A percentile compares a stretch with the other conserved stretches of the same genome.
Evolutionary conservation across 2,113 vertebrate species (phyloP).

Genomic region (Columbina picui): DNA sequence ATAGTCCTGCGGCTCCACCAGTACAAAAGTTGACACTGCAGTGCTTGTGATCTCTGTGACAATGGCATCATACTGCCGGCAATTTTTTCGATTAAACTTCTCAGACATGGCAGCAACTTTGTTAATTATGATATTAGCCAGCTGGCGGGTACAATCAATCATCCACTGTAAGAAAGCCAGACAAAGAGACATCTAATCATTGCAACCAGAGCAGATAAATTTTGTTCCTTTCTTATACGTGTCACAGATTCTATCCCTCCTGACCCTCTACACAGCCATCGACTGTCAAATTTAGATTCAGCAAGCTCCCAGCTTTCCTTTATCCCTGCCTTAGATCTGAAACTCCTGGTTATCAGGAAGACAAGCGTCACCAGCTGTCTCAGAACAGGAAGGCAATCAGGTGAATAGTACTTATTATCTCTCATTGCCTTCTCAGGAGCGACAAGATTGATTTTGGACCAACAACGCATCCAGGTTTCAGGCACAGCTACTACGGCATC

Average conservation of each 20-base stretch:
- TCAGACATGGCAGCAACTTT: conserved; percentile 79
- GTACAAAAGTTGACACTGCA: conserved; percentile 62
- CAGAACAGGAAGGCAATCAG: conserved; percentile 85
- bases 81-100: conserved; percentile 83
- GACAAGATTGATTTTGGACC: conserved; percentile 84
- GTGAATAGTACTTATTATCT: conserved; percentile 86
- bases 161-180: conserved; percentile 81
- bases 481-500: conserved; percentile 45
- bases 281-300: conserved; percentile 84
- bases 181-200: conserved; percentile 84
- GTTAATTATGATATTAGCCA: conserved; percentile 85
- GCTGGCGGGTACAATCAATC: conserved; percentile 80
- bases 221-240: conserved; percentile 79
- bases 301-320: conserved; percentile 78
- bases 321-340: conserved; percentile 84
- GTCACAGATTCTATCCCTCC: conserved; percentile 80
- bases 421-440: conserved; percentile 79
- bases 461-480: conserved; percentile 67
- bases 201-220: conserved; percentile 79
- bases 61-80: conserved; percentile 71
- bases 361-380: conserved; percentile 84
- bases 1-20: conserved; percentile 67
- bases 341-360: conserved; percentile 84
- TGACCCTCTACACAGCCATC: conserved; percentile 82
- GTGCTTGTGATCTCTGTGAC: conserved; percentile 75